These are phyloP conservation scores for Oryzias curvinotus DNA, from an alignment of 2,113 vertebrate species.

Conservation along the genomic window DNA sequence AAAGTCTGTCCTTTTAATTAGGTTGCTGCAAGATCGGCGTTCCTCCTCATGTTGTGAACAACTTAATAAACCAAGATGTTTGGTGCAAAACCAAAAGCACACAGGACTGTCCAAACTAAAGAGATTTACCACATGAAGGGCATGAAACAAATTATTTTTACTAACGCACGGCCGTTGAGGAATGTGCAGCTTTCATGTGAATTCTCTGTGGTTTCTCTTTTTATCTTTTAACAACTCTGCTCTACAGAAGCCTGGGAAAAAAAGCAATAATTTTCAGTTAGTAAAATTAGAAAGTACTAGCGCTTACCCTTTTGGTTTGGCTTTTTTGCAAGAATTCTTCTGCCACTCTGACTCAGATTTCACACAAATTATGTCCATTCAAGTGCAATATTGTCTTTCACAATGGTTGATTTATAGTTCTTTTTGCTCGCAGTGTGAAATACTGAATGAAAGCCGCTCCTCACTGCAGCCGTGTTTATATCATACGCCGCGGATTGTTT, in stretches of 20 bases:
- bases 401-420: slow-evolving; percentile 38
- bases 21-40: slow-evolving; percentile 43
- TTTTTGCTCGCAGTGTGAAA: slow-evolving; percentile 26
- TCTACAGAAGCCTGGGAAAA: slow-evolving; percentile 10
- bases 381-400: slow-evolving; percentile 43
- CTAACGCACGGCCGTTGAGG: not conserved
- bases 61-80: slow-evolving; percentile 37
- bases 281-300: not conserved
- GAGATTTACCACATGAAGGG: slow-evolving; percentile 24
- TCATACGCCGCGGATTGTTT: slow-evolving; percentile 40
- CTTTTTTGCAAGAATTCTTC: slow-evolving; percentile 16
- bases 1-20: slow-evolving; percentile 50
- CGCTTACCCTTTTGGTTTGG: not conserved
- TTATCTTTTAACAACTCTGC: slow-evolving; percentile 9
- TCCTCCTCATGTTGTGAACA: slow-evolving; percentile 47
- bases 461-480: slow-evolving; percentile 31
- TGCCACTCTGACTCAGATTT: slow-evolving; percentile 28
- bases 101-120: slow-evolving; percentile 12
- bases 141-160: slow-evolving; percentile 14
- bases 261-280: slow-evolving; percentile 1
- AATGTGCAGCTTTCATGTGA: no score
- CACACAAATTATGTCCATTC: slow-evolving; percentile 30
- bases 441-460: slow-evolving; percentile 46
- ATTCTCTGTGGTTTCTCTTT: slow-evolving; percentile 3
- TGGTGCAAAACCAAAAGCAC: slow-evolving; percentile 3